Conservation (phyloP, 2,888 invertebrate genomes). For the Acrobasis suavella region DNA sequence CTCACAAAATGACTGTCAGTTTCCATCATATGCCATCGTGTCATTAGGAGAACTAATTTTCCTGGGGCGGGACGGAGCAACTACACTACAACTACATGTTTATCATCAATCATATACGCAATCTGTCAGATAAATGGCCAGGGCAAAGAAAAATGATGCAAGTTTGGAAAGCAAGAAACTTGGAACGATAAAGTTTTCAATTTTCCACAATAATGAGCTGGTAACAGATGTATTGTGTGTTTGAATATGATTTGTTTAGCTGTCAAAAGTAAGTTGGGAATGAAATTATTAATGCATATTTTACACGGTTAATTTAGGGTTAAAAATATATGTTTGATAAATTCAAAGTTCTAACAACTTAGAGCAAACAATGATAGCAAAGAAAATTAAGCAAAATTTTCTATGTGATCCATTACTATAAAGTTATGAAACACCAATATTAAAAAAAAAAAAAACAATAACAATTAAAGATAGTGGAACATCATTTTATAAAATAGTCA, state of each 20-base stretch:
- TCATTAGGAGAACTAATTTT: constrained; percentile 28
- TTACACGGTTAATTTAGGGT: too few relatives aligned
- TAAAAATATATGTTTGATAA: too few relatives aligned
- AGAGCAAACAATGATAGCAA: too few relatives aligned
- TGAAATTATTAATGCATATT: background rate
- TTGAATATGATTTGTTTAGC: background rate
- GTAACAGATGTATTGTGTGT: background rate
- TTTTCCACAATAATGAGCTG: background rate
- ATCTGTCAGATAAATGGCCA: background rate
- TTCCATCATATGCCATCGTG: constrained; percentile 9
- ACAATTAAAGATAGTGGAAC: background rate
- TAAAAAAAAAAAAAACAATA: background rate
- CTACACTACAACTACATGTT: background rate
- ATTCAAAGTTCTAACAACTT: too few relatives aligned
- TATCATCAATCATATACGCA: constrained; percentile 16
- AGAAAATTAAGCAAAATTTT: too few relatives aligned
- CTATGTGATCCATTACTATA: background rate
- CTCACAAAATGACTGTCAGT: constrained; percentile 16
- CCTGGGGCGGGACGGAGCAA: background rate
- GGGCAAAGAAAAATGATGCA: constrained; percentile 14
- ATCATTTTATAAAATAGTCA: background rate
- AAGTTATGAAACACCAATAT: background rate
- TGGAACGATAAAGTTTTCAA: background rate
- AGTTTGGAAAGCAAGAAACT: constrained; percentile 15
- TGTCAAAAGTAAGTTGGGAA: background rate